phyloP scores from a whole-genome alignment of 2,113 vertebrate species.

The Pimephales promelas region DNA sequence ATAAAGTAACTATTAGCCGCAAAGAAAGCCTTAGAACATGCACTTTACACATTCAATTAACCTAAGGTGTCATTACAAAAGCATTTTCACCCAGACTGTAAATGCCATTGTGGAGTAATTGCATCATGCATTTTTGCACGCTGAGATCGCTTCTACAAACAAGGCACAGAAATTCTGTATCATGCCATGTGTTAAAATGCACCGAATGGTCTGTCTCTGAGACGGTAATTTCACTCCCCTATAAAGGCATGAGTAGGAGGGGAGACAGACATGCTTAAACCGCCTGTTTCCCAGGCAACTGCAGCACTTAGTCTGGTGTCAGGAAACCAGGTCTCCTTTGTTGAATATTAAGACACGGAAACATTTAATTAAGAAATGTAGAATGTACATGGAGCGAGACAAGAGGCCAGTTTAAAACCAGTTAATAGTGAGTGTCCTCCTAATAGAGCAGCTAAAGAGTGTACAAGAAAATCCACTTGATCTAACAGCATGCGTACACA shows the following conservation, averaged over 20 bases:
- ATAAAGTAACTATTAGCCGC: not conserved
- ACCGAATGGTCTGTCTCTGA: not conserved
- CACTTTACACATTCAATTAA: not conserved
- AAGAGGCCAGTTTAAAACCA: slow-evolving; percentile 11
- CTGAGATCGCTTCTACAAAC: not conserved
- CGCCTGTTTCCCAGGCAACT: slow-evolving; percentile 72
- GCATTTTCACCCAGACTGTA: not conserved
- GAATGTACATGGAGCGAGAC: not conserved
- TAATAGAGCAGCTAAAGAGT: not conserved
- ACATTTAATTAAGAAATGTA: slow-evolving; percentile 37
- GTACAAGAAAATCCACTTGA: slow-evolving; percentile 17
- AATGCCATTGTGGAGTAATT: not conserved
- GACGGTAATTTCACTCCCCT: slow-evolving; percentile 4
- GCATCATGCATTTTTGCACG: not conserved
- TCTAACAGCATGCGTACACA: not conserved
- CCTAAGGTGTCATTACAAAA: not conserved
- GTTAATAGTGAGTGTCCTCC: not conserved
- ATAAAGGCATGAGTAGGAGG: slow-evolving; percentile 6
- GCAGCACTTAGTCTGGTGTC: slow-evolving; percentile 49
- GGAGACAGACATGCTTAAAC: slow-evolving; percentile 53
- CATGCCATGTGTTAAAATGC: slow-evolving; percentile 16
- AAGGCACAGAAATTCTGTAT: not conserved
- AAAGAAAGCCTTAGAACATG: not conserved
- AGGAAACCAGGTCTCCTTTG: slow-evolving; percentile 55
- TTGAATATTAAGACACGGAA: not conserved